Evolutionary conservation across 2,888 invertebrate genomes (phyloP).

Genomic region (Hydroisotoma schaefferi): DNA sequence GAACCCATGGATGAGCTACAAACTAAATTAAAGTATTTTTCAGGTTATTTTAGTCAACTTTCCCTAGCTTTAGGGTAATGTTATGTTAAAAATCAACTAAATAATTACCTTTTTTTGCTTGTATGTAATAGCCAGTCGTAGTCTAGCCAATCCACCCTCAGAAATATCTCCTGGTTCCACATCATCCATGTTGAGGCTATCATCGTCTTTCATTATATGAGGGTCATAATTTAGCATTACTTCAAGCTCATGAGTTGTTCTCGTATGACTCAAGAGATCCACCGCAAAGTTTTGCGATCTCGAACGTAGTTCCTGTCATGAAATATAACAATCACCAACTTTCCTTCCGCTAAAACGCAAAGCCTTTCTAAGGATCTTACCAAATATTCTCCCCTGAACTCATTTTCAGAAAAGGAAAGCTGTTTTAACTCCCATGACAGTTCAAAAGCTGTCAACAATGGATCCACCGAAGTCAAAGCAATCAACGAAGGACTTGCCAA

Average conservation of each 20-base stretch:
- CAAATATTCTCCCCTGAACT: conserved; percentile 55
- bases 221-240: conserved; percentile 92
- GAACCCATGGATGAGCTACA: conserved; percentile 92
- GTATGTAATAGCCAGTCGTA: conserved; percentile 92
- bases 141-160: conserved; percentile 53
- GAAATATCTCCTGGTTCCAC: conserved; percentile 14
- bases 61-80: neutral
- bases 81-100: no score
- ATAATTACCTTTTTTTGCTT: conserved; percentile 85
- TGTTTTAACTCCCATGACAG: conserved; percentile 61
- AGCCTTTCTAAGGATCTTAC: neutral
- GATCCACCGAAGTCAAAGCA: conserved; percentile 86
- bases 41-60: neutral
- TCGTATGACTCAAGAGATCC: conserved; percentile 80
- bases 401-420: conserved; percentile 58
- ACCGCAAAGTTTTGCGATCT: conserved; percentile 83
- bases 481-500: conserved; percentile 90
- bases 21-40: conserved; percentile 60
- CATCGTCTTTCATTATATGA: conserved; percentile 53
- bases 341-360: neutral
- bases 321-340: conserved; percentile 21
- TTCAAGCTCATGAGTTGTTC: conserved; percentile 89
- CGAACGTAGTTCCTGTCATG: conserved; percentile 69
- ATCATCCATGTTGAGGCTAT: conserved; percentile 64
- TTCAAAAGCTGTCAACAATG: conserved; percentile 89